These are phyloP conservation scores for Phoebastria nigripes DNA, from an alignment of 2,797 vertebrate species.

Conservation along the genomic window DNA sequence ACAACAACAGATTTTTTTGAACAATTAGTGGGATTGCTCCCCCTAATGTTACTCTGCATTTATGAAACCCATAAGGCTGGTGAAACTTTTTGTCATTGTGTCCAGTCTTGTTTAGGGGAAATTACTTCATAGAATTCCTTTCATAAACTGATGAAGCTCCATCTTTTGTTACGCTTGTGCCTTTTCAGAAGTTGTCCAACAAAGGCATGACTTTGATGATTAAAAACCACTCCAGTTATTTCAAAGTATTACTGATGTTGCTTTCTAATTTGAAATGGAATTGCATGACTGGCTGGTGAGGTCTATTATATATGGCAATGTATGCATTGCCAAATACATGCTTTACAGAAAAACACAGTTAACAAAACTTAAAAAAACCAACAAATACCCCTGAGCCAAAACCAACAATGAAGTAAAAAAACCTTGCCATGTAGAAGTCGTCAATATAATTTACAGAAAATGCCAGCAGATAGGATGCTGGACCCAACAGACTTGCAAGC, in stretches of 20 bases:
- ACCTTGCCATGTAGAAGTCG: background rate
- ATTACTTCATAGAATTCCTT: background rate
- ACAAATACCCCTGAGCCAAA: background rate
- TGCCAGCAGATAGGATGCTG: background rate
- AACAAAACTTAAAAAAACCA: background rate
- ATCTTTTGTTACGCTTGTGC: background rate
- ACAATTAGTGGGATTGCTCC: background rate
- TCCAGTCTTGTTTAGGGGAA: background rate
- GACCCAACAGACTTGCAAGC: background rate
- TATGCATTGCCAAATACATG: background rate
- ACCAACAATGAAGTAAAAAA: background rate
- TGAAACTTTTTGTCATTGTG: background rate
- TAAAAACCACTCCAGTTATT: background rate
- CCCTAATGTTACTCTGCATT: background rate
- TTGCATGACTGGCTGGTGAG: background rate
- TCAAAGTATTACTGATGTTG: background rate
- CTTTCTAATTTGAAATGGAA: background rate
- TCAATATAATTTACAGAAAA: background rate
- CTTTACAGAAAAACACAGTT: background rate
- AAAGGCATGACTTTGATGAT: background rate
- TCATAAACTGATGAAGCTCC: background rate
- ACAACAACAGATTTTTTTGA: background rate
- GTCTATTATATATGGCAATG: background rate
- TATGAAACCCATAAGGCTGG: background rate
- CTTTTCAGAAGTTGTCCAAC: background rate